Evolutionary conservation across 2,888 invertebrate genomes (phyloP), one percentile per base, ranked within the genome.

Genomic region (Cheilosia vernalis): DNA sequence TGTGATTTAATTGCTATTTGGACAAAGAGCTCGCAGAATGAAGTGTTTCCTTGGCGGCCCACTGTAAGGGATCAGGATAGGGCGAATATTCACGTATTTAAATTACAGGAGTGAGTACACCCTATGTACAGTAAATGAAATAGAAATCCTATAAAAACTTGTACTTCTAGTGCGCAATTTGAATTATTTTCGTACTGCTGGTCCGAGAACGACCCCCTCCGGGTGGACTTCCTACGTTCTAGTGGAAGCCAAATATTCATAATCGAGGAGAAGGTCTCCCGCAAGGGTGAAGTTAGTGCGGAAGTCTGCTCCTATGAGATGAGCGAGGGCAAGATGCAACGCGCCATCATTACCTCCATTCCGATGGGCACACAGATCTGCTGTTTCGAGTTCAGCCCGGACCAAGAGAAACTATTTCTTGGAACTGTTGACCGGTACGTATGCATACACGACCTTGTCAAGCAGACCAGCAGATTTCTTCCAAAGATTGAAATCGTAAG

Each of bases 41-140:
- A 98, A 90, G 97, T 98, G 0, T 97, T 97, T 89, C 98, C 98
- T 0, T 98, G 98, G 98, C 96, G 96, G 89, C 98, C 98, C 15
- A 93, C 96, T 56, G 94, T 95, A 40, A 95, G 95, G 89, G 95
- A 97, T 88, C 96, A 96, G 90, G 97, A 98, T 91, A 94, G 97
- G 87, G 97, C 98, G 7, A 98, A 98, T 92, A 94, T 98, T 79
- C 96, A 97, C 90, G 93, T 98, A 0, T 97, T 98, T 89, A 94
- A 94, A 87, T 93, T 96, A 44, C 94, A 93, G 89, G 95, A 95
- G 96, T 96, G 90, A 89, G 90, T 37, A 37, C 1, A 37, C 37
- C 37, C 37, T 13, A 37, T 2, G 24, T 33, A 33, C 0, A 37
- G 33, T 13, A 0, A 37, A n/a, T n/a, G n/a, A n/a, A 53, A 30